Base-by-base conservation (phyloP, 2,113 vertebrate species). In the Xenus cinereus region DNA sequence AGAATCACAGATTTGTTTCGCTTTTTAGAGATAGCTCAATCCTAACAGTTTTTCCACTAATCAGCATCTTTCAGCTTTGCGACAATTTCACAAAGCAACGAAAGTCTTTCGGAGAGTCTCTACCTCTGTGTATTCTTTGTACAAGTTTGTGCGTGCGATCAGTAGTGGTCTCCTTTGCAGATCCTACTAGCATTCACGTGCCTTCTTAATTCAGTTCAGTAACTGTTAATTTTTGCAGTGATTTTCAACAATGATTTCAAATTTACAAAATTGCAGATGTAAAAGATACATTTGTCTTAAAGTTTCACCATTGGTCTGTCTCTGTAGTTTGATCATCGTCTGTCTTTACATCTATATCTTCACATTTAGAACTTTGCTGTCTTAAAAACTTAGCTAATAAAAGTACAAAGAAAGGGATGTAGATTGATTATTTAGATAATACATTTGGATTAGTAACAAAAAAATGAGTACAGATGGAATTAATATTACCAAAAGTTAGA, bases 281-380 rank as follows among this genome's bases (percentile, higher is more conserved):
- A 84, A 94, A 96, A 94, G 95, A 94, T 96, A 97, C 89, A 94
- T 96, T 96, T 95, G 46, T 87, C 77, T 95, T 8, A 54, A 88
- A 81, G 30, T 81, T 78, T 95, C 41, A 53, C 50, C 45, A 53
- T 74, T 94, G 19, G 3, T 96, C 80, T 95, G 69, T 93, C 90
- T 83, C 48, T 83, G 54, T 91, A 85, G 79, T 87, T 77, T 57
- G 57, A 82, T 91, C 33, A 76, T 72, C 95, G 92, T 95, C 80
- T 97, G 53, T 96, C 93, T 66, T 93, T 78, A 67, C 57, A 75
- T 88, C 72, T 97, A 0, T 77, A 64, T 68, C 69, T 92, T 92
- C 72, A 73, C 17, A 14, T 84, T 63, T 75, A 82, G 57, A 68
- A 60, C 69, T 96, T 48, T 89, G 12, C 78, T 97, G 72, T 96